Evolutionary conservation across 2,113 vertebrate genomes (phyloP).

Genomic region (Bubalus kerabau): DNA sequence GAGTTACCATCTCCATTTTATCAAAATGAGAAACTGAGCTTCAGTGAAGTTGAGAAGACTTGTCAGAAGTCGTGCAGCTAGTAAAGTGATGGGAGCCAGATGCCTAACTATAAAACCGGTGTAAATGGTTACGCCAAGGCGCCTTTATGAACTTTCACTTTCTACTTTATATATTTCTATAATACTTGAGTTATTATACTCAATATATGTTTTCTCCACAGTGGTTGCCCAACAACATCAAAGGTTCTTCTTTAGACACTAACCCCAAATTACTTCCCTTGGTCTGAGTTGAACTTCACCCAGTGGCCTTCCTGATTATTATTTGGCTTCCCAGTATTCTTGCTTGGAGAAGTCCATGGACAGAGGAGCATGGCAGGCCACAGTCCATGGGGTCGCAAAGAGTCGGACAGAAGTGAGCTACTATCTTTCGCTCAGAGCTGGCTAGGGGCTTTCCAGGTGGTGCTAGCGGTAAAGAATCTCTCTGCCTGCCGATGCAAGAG

Average conservation of each 20-base stretch:
- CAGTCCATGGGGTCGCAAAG: neutral
- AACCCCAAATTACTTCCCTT: neutral
- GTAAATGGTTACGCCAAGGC: neutral
- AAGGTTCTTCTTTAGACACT: neutral
- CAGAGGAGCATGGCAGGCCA: neutral
- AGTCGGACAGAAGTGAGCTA: accelerated
- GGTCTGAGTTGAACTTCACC: neutral
- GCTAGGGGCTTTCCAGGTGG: neutral
- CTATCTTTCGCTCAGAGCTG: neutral
- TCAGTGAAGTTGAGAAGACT: neutral
- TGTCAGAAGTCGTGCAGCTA: neutral
- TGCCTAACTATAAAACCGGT: neutral
- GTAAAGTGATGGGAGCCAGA: neutral
- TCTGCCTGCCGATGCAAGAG: neutral
- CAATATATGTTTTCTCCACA: neutral
- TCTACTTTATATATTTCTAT: neutral
- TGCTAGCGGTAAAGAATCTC: neutral
- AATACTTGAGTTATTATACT: neutral
- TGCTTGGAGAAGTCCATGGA: neutral
- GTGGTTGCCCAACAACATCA: neutral
- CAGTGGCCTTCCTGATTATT: neutral
- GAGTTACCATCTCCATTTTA: neutral
- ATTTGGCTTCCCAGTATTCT: neutral
- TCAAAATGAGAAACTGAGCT: neutral
- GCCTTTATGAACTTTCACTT: neutral